Evolutionary conservation across 2,113 vertebrate species (phyloP).

Genomic region (Accipiter cooperii): DNA sequence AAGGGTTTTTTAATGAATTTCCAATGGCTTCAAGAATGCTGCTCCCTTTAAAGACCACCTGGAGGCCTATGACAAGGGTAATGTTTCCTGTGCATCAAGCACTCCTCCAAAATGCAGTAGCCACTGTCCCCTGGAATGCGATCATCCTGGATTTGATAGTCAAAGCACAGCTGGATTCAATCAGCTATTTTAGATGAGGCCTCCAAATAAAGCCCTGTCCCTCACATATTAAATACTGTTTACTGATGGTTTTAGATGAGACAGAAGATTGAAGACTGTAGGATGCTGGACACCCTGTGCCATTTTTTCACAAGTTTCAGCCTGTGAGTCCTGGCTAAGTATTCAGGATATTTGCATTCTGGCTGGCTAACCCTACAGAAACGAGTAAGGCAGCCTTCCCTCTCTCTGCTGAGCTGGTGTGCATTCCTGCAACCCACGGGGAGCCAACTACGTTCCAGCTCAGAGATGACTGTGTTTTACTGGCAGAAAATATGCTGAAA

Average conservation of each 20-base stretch:
- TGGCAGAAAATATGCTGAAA: not conserved
- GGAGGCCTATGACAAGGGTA: not conserved
- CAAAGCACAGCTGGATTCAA: not conserved
- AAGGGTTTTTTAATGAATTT: not conserved
- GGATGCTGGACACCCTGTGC: not conserved
- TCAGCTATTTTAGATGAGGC: not conserved
- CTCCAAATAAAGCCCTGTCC: not conserved
- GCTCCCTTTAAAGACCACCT: not conserved
- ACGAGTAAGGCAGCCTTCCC: not conserved
- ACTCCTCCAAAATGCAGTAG: fast-evolving
- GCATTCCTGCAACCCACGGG: not conserved
- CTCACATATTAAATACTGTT: not conserved
- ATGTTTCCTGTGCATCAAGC: not conserved
- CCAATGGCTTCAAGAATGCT: not conserved
- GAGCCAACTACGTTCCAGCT: not conserved
- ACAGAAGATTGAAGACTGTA: not conserved
- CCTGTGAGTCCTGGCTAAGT: not conserved
- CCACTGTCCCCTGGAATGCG: not conserved
- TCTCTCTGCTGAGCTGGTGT: not conserved
- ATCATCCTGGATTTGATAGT: not conserved
- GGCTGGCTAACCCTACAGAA: not conserved
- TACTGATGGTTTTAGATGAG: not conserved
- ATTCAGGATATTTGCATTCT: not conserved
- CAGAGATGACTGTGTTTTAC: not conserved
- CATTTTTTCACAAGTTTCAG: not conserved